Evolutionary conservation across 2,113 vertebrate genomes (phyloP).

Genomic region (Chrysochloris asiatica): DNA sequence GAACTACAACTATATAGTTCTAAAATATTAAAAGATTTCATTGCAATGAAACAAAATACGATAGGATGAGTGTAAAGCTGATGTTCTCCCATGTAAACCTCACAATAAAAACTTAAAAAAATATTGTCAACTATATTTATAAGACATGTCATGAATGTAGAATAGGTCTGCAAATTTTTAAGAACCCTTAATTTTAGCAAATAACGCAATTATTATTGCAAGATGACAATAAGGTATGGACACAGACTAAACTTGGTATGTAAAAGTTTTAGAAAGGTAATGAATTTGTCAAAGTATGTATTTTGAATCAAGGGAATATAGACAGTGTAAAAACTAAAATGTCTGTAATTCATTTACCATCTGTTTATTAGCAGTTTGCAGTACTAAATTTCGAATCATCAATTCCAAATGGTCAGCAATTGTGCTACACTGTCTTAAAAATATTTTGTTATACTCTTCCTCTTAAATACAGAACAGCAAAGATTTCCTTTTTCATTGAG

Average conservation of each 20-base stretch:
- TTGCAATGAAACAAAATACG: no score
- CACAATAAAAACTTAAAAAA: no score
- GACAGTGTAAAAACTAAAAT: background rate
- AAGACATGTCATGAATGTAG: no score
- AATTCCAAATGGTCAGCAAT: conserved; percentile 29
- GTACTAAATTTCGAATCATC: conserved; percentile 15
- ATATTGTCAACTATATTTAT: no score
- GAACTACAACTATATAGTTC: no score
- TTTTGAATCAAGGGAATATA: background rate
- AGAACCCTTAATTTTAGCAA: conserved; percentile 1
- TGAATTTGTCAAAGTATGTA: background rate
- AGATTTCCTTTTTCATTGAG: background rate
- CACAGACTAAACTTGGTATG: background rate
- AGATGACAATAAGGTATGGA: background rate
- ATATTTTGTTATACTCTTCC: background rate
- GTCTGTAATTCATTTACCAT: background rate
- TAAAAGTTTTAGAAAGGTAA: background rate
- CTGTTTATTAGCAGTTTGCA: background rate
- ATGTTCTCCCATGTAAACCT: no score
- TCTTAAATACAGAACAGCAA: background rate
- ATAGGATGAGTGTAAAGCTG: no score
- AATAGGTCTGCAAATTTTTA: no score
- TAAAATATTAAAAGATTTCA: no score
- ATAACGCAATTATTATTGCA: conserved; percentile 6
- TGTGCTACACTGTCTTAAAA: background rate